phyloP scores from a whole-genome alignment of 1,140 invertebrate species.

The Leptestheria dahalacensis region DNA sequence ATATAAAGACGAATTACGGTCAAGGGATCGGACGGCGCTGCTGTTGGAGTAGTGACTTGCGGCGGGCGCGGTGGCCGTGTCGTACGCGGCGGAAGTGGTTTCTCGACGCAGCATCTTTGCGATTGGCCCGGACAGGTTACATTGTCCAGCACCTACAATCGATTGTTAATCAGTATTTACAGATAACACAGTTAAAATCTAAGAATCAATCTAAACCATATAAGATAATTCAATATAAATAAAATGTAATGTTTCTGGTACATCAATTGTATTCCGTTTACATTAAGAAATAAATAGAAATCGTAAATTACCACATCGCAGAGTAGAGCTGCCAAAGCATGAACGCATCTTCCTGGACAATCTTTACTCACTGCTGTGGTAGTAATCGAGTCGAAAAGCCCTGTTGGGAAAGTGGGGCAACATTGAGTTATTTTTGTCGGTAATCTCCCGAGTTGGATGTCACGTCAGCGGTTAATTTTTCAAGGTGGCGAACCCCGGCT shows the following conservation, averaged over 20 bases:
- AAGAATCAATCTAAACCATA: too few species aligned
- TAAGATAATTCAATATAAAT: too few species aligned
- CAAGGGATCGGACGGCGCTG: not conserved
- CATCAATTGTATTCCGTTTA: not conserved
- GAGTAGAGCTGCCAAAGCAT: constrained; percentile 60
- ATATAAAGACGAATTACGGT: too few species aligned
- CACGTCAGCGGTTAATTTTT: too few species aligned
- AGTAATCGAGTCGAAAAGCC: constrained; percentile 62
- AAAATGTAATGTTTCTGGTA: too few species aligned
- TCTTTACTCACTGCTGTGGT: constrained; percentile 63
- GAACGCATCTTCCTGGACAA: constrained; percentile 71
- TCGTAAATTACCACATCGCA: constrained; percentile 52
- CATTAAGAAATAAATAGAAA: not conserved
- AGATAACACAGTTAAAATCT: too few species aligned
- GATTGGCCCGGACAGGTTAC: constrained; percentile 55
- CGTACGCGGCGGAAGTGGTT: constrained; percentile 1
- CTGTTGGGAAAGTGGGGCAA: constrained; percentile 38
- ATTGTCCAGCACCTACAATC: constrained; percentile 39
- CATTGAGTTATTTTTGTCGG: too few species aligned
- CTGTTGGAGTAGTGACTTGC: not conserved
- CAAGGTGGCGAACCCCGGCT: too few species aligned
- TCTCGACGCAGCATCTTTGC: constrained; percentile 66
- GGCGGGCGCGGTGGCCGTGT: not conserved
- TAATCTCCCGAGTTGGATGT: too few species aligned
- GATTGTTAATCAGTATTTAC: too few species aligned